Conservation (phyloP, 2,888 invertebrate species). For the Peribatodes rhomboidaria region DNA sequence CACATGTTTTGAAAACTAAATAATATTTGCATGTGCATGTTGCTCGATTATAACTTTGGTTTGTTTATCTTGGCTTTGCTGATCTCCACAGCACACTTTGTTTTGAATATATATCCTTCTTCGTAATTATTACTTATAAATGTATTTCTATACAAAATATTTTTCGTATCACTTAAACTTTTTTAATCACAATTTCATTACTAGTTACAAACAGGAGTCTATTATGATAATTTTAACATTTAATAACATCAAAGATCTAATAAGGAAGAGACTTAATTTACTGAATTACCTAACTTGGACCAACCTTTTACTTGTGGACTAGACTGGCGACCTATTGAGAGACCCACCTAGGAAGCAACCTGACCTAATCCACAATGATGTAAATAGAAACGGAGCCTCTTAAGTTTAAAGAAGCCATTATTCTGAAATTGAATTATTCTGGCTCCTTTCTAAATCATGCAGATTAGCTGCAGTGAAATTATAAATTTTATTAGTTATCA, state of each 20-base stretch:
- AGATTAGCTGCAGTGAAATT: neutral
- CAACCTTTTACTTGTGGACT: conserved; percentile 27
- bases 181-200: too few relatives aligned
- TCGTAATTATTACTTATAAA: too few relatives aligned
- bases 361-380: conserved; percentile 30
- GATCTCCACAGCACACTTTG: neutral
- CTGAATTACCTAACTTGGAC: conserved; percentile 24
- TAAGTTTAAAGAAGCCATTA: too few relatives aligned
- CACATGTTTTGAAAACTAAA: too few relatives aligned
- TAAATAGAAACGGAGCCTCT: too few relatives aligned
- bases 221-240: neutral
- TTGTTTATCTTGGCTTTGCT: neutral
- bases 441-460: neutral
- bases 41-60: too few relatives aligned
- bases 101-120: neutral
- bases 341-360: conserved; percentile 31
- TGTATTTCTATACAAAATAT: too few relatives aligned
- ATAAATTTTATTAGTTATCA: too few relatives aligned
- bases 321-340: conserved; percentile 28
- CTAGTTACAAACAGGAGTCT: too few relatives aligned
- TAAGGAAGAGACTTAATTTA: conserved; percentile 22
- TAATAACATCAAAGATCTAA: conserved; percentile 9
- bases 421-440: too few relatives aligned
- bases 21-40: too few relatives aligned
- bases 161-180: too few relatives aligned